These are phyloP conservation scores for Ochlodes sylvanus DNA, from an alignment of 2,888 invertebrate genomes.

Conservation along the genomic window DNA sequence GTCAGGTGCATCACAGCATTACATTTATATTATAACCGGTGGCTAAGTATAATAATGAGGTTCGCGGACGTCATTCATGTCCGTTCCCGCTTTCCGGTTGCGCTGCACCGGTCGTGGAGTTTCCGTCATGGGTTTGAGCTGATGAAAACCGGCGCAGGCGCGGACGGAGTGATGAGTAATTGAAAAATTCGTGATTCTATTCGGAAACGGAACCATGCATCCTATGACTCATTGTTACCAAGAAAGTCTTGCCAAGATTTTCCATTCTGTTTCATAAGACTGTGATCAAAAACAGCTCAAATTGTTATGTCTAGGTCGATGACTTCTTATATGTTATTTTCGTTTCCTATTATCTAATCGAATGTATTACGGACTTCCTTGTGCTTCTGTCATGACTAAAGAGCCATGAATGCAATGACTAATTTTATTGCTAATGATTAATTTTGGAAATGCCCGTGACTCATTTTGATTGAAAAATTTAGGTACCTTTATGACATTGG, in stretches of 20 bases:
- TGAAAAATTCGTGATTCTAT: constrained; percentile 19
- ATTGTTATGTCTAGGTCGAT: too few species aligned
- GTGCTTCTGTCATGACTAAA: not conserved
- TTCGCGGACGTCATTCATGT: constrained; percentile 52
- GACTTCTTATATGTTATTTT: too few species aligned
- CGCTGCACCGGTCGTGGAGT: constrained; percentile 46
- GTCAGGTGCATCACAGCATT: constrained; percentile 54
- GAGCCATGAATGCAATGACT: not conserved
- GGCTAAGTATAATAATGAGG: constrained; percentile 43
- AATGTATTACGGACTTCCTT: not conserved
- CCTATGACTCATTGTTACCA: constrained; percentile 11
- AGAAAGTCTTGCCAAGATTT: not conserved
- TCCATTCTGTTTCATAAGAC: too few species aligned
- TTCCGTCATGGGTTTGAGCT: constrained; percentile 41
- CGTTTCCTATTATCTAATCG: too few species aligned
- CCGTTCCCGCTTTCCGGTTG: constrained; percentile 47
- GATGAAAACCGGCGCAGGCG: constrained; percentile 7
- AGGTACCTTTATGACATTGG: too few species aligned
- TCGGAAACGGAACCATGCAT: not conserved
- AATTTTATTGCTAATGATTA: not conserved
- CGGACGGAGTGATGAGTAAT: constrained; percentile 28
- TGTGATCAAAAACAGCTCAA: too few species aligned
- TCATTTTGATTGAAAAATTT: not conserved
- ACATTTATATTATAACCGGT: constrained; percentile 28
- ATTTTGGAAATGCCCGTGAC: not conserved